Evolutionary conservation across 1,140 invertebrate genomes (phyloP), one percentile per base, ranked within the genome.

Genomic region (Trachelipus rathkii): DNA sequence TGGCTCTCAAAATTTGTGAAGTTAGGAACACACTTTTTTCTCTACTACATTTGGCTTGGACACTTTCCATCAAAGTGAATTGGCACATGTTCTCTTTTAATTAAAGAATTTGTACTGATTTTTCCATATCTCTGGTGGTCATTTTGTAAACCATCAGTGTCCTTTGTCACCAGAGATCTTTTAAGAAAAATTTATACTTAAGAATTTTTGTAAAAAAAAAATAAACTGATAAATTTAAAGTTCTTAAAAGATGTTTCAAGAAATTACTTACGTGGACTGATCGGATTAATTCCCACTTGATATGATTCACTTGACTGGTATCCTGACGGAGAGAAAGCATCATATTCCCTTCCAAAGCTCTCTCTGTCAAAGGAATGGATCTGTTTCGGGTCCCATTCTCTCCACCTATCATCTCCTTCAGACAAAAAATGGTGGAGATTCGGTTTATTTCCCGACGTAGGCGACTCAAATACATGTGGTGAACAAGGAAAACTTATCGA

Each of bases 381-480:
- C 19, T 60, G 50, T 8, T 60, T 13, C 50, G 11, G 4, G 11
- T 60, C 50, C 50, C 50, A 60, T 13, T 60, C 50, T 19, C 50
- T 60, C 50, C 50, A 60, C 50, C 19, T 13, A 13, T 60, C 50
- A 60, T 60, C 50, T 60, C 50, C 50, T 60, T 60, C 50, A 60
- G 50, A 60, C 19, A 60, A 60, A 19, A 60, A 60, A 19, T 60
- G 50, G 50, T 60, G 50, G 11, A 60, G 50, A 19, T 60, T 13
- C 11, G 50, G 50, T 19, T 19, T 60, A 19, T 60, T 60, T 3
- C 11, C 50, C 3, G 50, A 60, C 1, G 50, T 15, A 19, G 50
- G 50, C 11, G 50, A 60, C 50, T 60, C 50, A 19, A 60, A 60
- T 60, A 60, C 50, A 19, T 60, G 50, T 15, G 50, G 50, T 4